Evolutionary conservation across 2,797 vertebrate species (phyloP).

Genomic region (Epinephelus coioides): DNA sequence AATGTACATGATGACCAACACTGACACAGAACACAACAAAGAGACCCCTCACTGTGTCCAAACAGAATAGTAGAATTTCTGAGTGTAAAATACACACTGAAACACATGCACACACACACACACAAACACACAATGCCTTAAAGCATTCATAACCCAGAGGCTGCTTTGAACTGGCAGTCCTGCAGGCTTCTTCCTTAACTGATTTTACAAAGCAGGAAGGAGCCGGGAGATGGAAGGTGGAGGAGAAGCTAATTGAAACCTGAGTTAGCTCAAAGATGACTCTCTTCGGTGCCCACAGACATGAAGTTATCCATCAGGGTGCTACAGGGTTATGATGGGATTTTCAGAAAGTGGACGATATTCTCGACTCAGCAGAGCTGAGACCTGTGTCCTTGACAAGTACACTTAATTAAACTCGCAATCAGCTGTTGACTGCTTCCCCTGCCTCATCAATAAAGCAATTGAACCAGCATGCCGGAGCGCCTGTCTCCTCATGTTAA

Average conservation of each 20-base stretch:
- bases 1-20: not conserved
- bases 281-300: slow-evolving; percentile 37
- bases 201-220: slow-evolving; percentile 45
- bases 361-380: slow-evolving; percentile 37
- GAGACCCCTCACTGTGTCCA: slow-evolving; percentile 22
- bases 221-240: slow-evolving; percentile 16
- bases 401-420: slow-evolving; percentile 69
- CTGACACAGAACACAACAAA: slow-evolving; percentile 13
- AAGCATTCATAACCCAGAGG: slow-evolving; percentile 38
- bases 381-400: slow-evolving; percentile 68
- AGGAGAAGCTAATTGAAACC: slow-evolving; percentile 42
- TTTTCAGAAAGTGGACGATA: slow-evolving; percentile 53
- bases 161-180: slow-evolving; percentile 56
- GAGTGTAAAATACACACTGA: not conserved
- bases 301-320: slow-evolving; percentile 49
- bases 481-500: slow-evolving; percentile 43
- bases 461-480: slow-evolving; percentile 42
- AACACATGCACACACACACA: slow-evolving; percentile 19
- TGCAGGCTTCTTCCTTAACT: slow-evolving; percentile 32
- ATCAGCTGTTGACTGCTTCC: slow-evolving; percentile 71
- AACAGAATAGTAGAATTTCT: slow-evolving; percentile 12
- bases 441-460: slow-evolving; percentile 66
- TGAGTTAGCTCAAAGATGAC: slow-evolving; percentile 47
- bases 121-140: slow-evolving; percentile 9
- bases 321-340: slow-evolving; percentile 28